A percentile compares a stretch with the other conserved stretches of the same genome.
Conservation (phyloP, 2,888 invertebrate species). For the Drepana falcataria region DNA sequence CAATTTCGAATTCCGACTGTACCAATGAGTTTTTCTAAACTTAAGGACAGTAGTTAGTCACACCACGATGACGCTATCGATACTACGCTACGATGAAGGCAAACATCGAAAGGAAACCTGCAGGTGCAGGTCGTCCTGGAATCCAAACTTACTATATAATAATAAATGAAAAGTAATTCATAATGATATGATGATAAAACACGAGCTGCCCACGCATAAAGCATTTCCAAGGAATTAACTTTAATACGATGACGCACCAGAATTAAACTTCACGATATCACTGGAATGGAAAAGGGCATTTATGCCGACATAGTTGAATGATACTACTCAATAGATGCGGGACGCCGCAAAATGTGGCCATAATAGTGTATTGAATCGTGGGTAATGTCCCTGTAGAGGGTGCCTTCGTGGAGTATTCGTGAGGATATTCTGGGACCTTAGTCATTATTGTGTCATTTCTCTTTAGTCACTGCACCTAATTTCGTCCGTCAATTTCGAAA, state of each 20-base stretch:
- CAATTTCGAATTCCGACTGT: too few relatives aligned
- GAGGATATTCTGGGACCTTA: conserved; percentile 4
- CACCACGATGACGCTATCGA: too few relatives aligned
- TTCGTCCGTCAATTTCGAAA: too few relatives aligned
- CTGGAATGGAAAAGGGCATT: conserved; percentile 51
- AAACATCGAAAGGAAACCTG: too few relatives aligned
- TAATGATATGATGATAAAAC: background rate
- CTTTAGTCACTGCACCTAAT: too few relatives aligned
- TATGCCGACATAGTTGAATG: conserved; percentile 34
- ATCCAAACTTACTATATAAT: too few relatives aligned
- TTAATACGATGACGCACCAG: conserved; percentile 41
- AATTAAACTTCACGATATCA: conserved; percentile 36
- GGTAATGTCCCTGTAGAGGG: conserved; percentile 44
- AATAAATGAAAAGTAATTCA: too few relatives aligned
- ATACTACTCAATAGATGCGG: conserved; percentile 57
- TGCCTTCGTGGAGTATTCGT: conserved; percentile 11
- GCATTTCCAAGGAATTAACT: conserved; percentile 18
- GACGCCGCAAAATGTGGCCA: conserved; percentile 67
- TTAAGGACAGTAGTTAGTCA: too few relatives aligned
- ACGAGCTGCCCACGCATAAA: conserved; percentile 1
- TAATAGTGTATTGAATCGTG: conserved; percentile 56
- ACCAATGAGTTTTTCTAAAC: too few relatives aligned
- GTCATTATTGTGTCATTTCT: too few relatives aligned
- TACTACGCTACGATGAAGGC: too few relatives aligned
- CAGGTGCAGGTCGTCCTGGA: too few relatives aligned